Evolutionary conservation across 2,888 invertebrate species (phyloP).

Genomic region (Dynastes grantii): DNA sequence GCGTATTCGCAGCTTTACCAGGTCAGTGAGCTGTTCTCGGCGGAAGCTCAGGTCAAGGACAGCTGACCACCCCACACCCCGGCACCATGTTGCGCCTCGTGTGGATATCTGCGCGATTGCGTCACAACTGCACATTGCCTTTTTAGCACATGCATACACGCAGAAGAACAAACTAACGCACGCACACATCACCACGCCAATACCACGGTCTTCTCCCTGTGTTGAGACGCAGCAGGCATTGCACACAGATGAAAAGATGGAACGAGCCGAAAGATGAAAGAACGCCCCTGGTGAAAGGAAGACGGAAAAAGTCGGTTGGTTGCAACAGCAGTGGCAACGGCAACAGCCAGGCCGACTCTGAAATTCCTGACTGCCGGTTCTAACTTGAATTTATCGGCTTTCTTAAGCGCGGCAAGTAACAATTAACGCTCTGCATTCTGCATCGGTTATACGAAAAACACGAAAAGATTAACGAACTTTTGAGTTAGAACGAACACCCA

Average conservation of each 20-base stretch:
- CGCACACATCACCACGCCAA: not conserved
- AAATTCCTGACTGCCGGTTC: conserved; percentile 18
- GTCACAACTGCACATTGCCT: conserved; percentile 54
- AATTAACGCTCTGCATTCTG: not conserved
- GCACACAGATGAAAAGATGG: conserved; percentile 1
- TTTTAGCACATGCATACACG: conserved; percentile 46
- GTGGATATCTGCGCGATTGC: conserved; percentile 53
- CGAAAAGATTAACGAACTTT: too few relatives aligned
- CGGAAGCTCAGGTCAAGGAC: conserved; percentile 58
- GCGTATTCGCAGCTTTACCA: conserved; percentile 55
- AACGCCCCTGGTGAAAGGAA: not conserved
- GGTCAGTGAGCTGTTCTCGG: conserved; percentile 58
- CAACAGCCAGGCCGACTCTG: conserved; percentile 3
- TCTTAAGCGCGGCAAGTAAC: not conserved
- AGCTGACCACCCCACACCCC: conserved; percentile 56
- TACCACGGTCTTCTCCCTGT: too few relatives aligned
- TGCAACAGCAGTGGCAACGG: not conserved
- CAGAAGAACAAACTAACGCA: conserved; percentile 12
- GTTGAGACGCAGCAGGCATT: not conserved
- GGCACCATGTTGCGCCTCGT: conserved; percentile 27
- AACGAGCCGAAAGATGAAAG: conserved; percentile 1
- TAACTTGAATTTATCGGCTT: conserved; percentile 15
- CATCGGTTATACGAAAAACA: too few relatives aligned
- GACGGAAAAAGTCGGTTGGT: not conserved
- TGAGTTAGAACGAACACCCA: too few relatives aligned